Base-by-base conservation (phyloP, 2,888 invertebrate genomes). In the Thymelicus acteon region DNA sequence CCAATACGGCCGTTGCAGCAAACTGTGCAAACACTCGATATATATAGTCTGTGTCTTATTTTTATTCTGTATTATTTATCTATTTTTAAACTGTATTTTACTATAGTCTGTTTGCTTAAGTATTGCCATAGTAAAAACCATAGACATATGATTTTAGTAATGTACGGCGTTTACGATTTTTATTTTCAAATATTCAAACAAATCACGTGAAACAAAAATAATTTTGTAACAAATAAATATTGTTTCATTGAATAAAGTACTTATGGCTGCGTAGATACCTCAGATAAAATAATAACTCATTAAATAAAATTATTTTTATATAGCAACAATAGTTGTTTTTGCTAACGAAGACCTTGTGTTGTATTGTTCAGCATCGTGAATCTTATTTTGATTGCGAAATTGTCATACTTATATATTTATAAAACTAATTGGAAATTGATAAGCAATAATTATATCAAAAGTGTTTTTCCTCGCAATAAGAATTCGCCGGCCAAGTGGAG, bases 261-360 rank as follows among this genome's bases (percentile, higher is more conserved):
- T 0, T 13, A 47, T 12, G n/a, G 19, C 19, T 19, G 19, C 19
- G 19, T 1, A 19, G 19, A 6, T 7, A 52, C 19, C 7, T 31
- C 5, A 7, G n/a, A 1, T 15, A 58, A 39, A 58, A 58, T 13
- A 1, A 39, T 39, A n/a, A 58, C 12, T 57, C 31, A 12, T 57
- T 13, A 2, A 13, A 6, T 31, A 39, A n/a, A n/a, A 12, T 40
- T 39, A 47, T 86, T 87, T 80, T 72, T 6, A 60, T 72, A 75
- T 88, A 88, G 91, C 87, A 91, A 92, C 85, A 84, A 88, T 87
- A 90, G 84, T 89, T 92, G 92, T 92, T 92, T 91, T 92, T 82
- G 90, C 87, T 80, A 89, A 87, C 86, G 80, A 88, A 86, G 87
- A 87, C 83, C 85, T 78, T 88, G 85, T 85, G 85, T 54, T 54